Percentiles rank a stretch among this genome's conserved stretches.
These are phyloP conservation scores for Lochmaea crataegi DNA, from an alignment of 2,888 invertebrate species.

Conservation along the genomic window DNA sequence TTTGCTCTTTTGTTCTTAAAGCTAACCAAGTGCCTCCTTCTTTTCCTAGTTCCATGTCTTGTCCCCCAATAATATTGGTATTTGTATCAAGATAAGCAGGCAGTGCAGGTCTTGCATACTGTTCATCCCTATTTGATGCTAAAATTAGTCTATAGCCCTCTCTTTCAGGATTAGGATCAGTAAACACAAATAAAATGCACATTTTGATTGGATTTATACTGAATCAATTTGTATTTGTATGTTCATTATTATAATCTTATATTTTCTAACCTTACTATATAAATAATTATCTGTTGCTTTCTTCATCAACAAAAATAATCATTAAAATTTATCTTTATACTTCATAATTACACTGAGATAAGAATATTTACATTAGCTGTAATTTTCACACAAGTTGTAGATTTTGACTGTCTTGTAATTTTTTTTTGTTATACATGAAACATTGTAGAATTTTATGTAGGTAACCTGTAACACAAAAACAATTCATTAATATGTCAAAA, in stretches of 20 bases:
- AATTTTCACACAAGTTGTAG: background rate
- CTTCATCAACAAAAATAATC: background rate
- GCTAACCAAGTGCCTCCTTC: slow-evolving; percentile 89
- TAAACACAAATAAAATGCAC: slow-evolving; percentile 5
- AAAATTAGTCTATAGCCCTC: slow-evolving; percentile 78
- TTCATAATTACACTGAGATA: background rate
- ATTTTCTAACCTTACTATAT: background rate
- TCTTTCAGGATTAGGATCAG: slow-evolving; percentile 60
- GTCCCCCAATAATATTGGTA: slow-evolving; percentile 78
- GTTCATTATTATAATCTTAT: background rate
- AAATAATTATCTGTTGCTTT: background rate
- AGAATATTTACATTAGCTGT: background rate
- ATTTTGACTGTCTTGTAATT: background rate
- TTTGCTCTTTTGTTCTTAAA: slow-evolving; percentile 63
- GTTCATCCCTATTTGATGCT: slow-evolving; percentile 86
- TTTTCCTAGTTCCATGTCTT: slow-evolving; percentile 78
- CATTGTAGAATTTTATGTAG: too few relatives aligned
- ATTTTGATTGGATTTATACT: background rate
- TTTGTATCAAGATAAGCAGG: slow-evolving; percentile 51
- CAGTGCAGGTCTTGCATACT: slow-evolving; percentile 75
- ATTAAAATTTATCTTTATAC: background rate
- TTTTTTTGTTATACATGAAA: too few relatives aligned
- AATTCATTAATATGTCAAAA: too few relatives aligned
- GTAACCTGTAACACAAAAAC: too few relatives aligned
- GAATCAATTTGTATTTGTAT: background rate